Evolutionary conservation across 2,113 vertebrate species (phyloP).

Genomic region (Chloebia gouldiae): DNA sequence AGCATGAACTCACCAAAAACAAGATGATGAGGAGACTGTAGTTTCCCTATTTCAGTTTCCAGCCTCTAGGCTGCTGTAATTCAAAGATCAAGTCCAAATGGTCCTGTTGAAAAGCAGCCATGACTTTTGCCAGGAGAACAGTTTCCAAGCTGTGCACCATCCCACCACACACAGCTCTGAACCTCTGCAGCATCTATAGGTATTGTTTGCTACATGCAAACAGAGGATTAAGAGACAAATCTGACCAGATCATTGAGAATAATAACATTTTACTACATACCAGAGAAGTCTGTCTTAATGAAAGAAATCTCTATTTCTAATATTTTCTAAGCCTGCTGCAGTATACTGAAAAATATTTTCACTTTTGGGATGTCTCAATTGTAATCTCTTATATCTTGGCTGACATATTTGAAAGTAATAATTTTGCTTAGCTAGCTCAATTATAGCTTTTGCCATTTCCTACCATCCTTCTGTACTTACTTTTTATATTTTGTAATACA

Average conservation of each 20-base stretch:
- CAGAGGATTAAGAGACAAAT: neutral
- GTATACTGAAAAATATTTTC: neutral
- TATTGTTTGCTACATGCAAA: neutral
- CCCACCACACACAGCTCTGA: neutral
- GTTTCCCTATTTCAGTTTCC: neutral
- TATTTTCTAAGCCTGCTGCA: neutral
- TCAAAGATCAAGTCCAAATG: neutral
- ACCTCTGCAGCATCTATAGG: neutral
- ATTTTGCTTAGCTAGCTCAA: neutral
- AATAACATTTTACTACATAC: neutral
- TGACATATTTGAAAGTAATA: neutral
- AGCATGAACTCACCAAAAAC: neutral
- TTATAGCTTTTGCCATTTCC: neutral
- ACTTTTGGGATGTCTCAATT: neutral
- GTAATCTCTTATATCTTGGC: neutral
- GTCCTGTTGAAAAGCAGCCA: neutral
- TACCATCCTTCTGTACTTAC: neutral
- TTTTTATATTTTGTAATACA: neutral
- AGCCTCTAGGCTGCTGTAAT: neutral
- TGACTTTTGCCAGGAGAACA: neutral
- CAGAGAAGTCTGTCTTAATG: neutral
- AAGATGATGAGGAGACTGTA: neutral
- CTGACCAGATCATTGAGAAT: neutral
- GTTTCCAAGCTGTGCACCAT: neutral
- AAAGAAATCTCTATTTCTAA: neutral